phyloP scores from a whole-genome alignment of 1,140 invertebrate genomes.

The Meloidogyne chitwoodi region DNA sequence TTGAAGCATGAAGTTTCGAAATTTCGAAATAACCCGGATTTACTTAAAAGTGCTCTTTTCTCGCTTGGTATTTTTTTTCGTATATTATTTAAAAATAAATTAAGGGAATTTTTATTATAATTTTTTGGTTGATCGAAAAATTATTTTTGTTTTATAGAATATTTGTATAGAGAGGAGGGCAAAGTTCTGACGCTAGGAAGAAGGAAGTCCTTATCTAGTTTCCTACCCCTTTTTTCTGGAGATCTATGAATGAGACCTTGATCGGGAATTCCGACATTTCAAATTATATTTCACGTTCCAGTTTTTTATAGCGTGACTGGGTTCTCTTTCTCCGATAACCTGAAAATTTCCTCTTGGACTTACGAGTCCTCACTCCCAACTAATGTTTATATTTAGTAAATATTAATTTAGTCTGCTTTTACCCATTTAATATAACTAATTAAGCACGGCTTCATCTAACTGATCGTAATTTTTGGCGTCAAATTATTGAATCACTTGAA shows the following conservation, averaged over 20 bases:
- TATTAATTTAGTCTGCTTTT: neutral
- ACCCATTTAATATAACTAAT: neutral
- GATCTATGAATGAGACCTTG: too few species aligned
- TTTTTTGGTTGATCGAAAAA: neutral
- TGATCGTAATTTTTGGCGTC: constrained; percentile 1
- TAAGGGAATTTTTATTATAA: neutral
- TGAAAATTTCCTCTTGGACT: too few species aligned
- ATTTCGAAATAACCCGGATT: neutral
- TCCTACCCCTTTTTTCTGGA: too few species aligned
- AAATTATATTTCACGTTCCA: too few species aligned
- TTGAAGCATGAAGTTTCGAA: neutral
- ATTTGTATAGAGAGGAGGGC: too few species aligned
- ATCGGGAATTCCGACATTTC: too few species aligned
- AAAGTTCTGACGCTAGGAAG: too few species aligned
- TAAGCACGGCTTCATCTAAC: neutral
- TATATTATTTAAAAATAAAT: neutral
- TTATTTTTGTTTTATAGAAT: too few species aligned
- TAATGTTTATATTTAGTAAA: neutral
- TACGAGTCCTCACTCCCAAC: too few species aligned
- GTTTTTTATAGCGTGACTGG: too few species aligned
- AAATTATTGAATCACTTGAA: neutral
- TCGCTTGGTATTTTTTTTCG: neutral
- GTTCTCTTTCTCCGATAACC: too few species aligned
- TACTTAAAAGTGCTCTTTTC: neutral
- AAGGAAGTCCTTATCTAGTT: too few species aligned